Evolutionary conservation across 1,140 invertebrate genomes (phyloP).

Genomic region (Papilio xuthus): DNA sequence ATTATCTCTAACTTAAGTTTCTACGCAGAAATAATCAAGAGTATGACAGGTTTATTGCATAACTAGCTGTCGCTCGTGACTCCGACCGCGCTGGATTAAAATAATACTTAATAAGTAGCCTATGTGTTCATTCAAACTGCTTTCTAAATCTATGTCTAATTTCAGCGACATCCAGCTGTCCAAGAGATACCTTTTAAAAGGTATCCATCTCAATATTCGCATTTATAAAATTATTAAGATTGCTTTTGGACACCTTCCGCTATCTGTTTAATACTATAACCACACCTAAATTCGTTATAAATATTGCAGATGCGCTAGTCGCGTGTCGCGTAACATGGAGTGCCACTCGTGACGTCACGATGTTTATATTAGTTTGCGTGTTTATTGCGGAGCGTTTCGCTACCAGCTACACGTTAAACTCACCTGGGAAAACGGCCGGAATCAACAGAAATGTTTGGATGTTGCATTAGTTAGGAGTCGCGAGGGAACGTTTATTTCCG

Average conservation of each 20-base stretch:
- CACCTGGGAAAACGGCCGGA: slow-evolving; percentile 26
- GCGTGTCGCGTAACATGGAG: slow-evolving; percentile 46
- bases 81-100: no score
- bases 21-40: not conserved
- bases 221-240: no score
- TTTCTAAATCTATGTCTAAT: no score
- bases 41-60: not conserved
- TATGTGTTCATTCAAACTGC: no score
- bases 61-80: no score
- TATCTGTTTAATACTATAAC: not conserved
- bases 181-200: no score
- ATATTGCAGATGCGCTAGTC: slow-evolving; percentile 48
- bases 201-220: no score
- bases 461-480: slow-evolving; percentile 9
- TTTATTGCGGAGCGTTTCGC: slow-evolving; percentile 42
- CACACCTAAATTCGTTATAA: slow-evolving; percentile 40
- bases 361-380: slow-evolving; percentile 44
- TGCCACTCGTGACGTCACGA: slow-evolving; percentile 43
- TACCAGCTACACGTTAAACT: slow-evolving; percentile 18
- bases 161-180: no score
- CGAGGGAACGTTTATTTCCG: not conserved
- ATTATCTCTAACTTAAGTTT: no score
- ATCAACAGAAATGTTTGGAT: slow-evolving; percentile 22
- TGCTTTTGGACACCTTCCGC: not conserved
- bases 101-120: no score